Evolutionary conservation across 2,888 invertebrate species (phyloP), one percentile per base, ranked within the genome.

Genomic region (Laspeyria flexula): DNA sequence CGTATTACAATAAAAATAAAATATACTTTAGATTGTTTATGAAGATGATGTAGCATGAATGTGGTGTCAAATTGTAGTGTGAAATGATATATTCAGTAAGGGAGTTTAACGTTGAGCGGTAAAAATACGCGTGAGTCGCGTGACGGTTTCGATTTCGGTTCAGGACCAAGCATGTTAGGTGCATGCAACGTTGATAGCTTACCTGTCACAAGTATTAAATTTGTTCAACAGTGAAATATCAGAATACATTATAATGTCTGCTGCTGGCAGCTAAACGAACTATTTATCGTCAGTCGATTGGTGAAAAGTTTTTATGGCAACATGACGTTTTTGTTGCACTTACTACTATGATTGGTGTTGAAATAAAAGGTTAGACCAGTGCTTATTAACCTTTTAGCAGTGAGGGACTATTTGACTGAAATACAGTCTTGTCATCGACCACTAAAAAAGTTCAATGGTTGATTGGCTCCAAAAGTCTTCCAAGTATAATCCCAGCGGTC

Each of bases 61-160:
- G 71, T 79, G 80, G 89, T 85, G 86, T 88, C 81, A 79, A 81
- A 83, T 81, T 65, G 79, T 83, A 84, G 90, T 90, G 90, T 89
- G 83, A 88, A 87, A 88, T 86, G 88, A 86, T 86, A 86, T 86
- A 88, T 83, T 77, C 77, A 59, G 64, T 43, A 31, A 75, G 81
- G 84, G 73, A 66, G 69, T 61, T 61, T 64, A 71, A 71, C 71
- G 70, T 65, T 68, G 62, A 72, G 71, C 71, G 69, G 68, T 71
- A 64, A 75, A 74, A 74, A 73, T 75, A 79, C 67, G 73, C 51
- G 65, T 52, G 34, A 74, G 39, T 90, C 73, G 90, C 90, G 90
- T 89, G 90, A 69, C 71, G 68, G 63, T 47, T 74, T 77, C 85
- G 78, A 86, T 86, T 86, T 72, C 79, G 56, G 58, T 58, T 54